Percentiles rank a stretch among this genome's conserved stretches.
phyloP scores from a whole-genome alignment of 2,888 invertebrate genomes.

The Petrolisthes manimaculis region DNA sequence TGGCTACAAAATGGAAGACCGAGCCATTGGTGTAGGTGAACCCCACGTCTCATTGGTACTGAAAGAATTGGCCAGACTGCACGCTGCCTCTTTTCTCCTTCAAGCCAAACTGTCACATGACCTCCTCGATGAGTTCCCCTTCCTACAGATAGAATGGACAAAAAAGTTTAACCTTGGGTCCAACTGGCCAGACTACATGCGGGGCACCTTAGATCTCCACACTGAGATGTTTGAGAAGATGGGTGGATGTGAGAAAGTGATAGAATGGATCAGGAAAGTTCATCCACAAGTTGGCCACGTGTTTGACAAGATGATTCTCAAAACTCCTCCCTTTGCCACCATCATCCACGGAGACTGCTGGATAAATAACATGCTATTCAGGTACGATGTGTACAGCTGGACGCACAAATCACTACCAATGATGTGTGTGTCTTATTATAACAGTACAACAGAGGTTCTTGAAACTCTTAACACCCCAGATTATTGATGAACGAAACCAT shows the following conservation, averaged over 20 bases:
- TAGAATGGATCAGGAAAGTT: slow-evolving; percentile 34
- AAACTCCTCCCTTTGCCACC: slow-evolving; percentile 27
- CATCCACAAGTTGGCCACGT: slow-evolving; percentile 13
- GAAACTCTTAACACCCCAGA: no score
- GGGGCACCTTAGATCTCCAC: background rate
- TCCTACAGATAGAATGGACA: slow-evolving; percentile 47
- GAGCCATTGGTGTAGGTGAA: slow-evolving; percentile 16
- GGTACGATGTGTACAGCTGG: background rate
- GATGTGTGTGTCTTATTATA: no score
- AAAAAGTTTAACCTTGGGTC: slow-evolving; percentile 32
- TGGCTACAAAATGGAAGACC: slow-evolving; percentile 32
- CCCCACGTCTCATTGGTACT: slow-evolving; percentile 25
- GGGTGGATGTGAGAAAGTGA: slow-evolving; percentile 28
- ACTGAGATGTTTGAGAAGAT: slow-evolving; percentile 40
- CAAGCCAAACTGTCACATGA: slow-evolving; percentile 16
- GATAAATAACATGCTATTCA: slow-evolving; percentile 51
- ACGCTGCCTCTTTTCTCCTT: slow-evolving; percentile 29
- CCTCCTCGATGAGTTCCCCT: slow-evolving; percentile 23
- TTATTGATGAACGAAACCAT: no score
- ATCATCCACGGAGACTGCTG: slow-evolving; percentile 47
- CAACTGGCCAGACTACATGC: slow-evolving; percentile 26
- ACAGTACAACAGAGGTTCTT: no score
- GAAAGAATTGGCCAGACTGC: slow-evolving; percentile 36
- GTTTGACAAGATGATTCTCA: slow-evolving; percentile 10
- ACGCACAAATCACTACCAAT: no score